A percentile compares a stretch with the other conserved stretches of the same genome.
phyloP scores from a whole-genome alignment of 92 coral and sea anemone genomes.

The Ricordea florida region DNA sequence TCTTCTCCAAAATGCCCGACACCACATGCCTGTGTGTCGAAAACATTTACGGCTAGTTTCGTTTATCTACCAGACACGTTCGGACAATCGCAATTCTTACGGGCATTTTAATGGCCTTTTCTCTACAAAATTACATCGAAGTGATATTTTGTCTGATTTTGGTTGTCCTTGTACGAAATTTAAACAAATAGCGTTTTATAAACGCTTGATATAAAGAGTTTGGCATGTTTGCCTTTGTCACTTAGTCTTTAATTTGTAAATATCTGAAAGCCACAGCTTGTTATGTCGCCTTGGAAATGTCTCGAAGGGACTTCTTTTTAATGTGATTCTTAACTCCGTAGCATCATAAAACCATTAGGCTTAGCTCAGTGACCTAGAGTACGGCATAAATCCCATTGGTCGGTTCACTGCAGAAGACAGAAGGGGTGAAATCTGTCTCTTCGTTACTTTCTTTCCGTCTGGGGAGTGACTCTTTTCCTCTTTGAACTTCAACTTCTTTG shows the following conservation, averaged over 20 bases:
- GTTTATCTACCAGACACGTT: slow-evolving; percentile 4
- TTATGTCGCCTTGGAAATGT: too few species aligned
- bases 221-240: background rate
- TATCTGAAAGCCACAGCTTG: too few species aligned
- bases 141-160: too few species aligned
- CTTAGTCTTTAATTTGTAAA: background rate
- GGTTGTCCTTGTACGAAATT: too few species aligned
- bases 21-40: slow-evolving; percentile 34
- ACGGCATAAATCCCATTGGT: slow-evolving; percentile 14
- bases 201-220: background rate
- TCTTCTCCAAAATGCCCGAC: background rate
- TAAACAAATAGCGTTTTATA: background rate
- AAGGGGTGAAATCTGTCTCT: slow-evolving; percentile 25
- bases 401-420: slow-evolving; percentile 14
- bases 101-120: slow-evolving; percentile 32
- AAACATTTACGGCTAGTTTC: slow-evolving; percentile 15
- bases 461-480: background rate
- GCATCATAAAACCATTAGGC: background rate
- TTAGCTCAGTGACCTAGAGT: slow-evolving; percentile 13
- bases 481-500: slow-evolving; percentile 6
- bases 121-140: slow-evolving; percentile 24
- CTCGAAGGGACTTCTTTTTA: too few species aligned
- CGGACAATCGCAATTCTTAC: background rate
- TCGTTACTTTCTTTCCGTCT: background rate
- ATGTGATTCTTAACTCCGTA: too few species aligned